Conservation (phyloP, 2,113 vertebrate species). For the Sylvilagus bachmani region DNA sequence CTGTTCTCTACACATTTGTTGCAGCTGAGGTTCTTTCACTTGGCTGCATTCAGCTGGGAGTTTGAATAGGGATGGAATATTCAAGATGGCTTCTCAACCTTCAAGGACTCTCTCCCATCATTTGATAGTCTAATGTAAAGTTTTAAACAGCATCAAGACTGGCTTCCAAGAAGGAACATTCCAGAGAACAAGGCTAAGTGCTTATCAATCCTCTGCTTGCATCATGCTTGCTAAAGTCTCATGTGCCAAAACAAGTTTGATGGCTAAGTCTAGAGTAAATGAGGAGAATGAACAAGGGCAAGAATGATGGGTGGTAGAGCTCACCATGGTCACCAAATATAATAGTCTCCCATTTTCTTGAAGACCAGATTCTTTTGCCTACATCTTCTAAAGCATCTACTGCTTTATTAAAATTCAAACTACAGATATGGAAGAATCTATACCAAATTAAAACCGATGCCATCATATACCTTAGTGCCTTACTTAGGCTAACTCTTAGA, state of each 20-base stretch:
- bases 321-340: neutral
- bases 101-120: neutral
- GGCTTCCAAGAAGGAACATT: neutral
- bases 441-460: neutral
- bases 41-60: neutral
- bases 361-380: neutral
- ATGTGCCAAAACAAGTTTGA: neutral
- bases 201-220: neutral
- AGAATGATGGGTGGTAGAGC: neutral
- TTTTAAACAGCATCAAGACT: neutral
- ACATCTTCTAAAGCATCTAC: neutral
- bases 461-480: neutral
- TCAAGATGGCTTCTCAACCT: neutral
- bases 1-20: neutral
- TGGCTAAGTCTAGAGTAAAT: neutral
- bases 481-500: neutral
- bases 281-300: neutral
- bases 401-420: constrained; percentile 16
- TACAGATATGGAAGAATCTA: neutral
- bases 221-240: neutral
- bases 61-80: neutral
- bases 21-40: neutral
- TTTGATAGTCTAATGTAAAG: neutral
- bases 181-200: neutral
- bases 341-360: neutral